Conservation (phyloP, 2,113 vertebrate species). For the Crotophaga sulcirostris region DNA sequence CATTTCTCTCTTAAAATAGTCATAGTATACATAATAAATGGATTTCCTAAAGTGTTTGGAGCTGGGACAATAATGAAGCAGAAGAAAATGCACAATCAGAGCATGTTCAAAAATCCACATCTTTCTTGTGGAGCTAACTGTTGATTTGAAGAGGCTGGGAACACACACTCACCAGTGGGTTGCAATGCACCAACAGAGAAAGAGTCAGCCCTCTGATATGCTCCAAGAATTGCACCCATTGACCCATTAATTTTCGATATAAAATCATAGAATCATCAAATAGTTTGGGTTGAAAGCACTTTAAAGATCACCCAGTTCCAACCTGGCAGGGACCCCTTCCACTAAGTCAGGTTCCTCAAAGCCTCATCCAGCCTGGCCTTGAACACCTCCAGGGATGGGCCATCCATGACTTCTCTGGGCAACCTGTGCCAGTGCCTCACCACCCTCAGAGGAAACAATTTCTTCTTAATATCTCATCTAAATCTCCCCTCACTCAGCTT, state of each 20-base stretch:
- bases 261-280: not conserved
- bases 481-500: too few species aligned
- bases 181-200: not conserved
- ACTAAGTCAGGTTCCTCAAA: too few species aligned
- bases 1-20: not conserved
- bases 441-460: too few species aligned
- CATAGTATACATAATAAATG: not conserved
- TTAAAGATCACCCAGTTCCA: too few species aligned
- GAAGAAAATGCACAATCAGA: not conserved
- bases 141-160: not conserved
- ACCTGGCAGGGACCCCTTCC: too few species aligned
- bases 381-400: too few species aligned
- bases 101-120: not conserved
- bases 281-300: too few species aligned
- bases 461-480: too few species aligned
- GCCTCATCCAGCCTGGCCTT: too few species aligned
- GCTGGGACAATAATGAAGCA: not conserved
- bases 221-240: not conserved
- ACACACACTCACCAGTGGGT: not conserved
- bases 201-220: not conserved
- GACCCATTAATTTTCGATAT: not conserved
- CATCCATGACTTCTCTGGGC: too few species aligned
- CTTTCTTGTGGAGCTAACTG: not conserved
- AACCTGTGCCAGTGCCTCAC: too few species aligned
- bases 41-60: not conserved